Evolutionary conservation across 2,797 vertebrate genomes (phyloP), one percentile per base, ranked within the genome.

Genomic region (Pelochelys cantorii): DNA sequence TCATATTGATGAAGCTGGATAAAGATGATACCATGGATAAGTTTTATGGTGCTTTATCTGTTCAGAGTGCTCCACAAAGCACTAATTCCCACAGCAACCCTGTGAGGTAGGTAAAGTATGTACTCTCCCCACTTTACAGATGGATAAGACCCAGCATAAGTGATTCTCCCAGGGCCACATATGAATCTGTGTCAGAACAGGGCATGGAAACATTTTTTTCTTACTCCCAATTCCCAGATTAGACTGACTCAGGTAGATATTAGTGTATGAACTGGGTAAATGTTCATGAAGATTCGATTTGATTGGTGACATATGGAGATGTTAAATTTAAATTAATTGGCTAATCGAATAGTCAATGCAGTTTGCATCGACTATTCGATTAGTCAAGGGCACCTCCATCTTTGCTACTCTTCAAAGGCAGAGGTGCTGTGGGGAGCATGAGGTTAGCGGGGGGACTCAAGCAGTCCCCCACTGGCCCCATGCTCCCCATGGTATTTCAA

Each of bases 101-200:
- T 55, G 42, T 31, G 2, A 77, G 25, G 65, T 55, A 42, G 53
- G 60, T 86, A 29, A 52, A n/a, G 53, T 55, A 0, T 53, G 8
- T 0, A 71, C 23, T 89, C 18, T 87, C 48, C 18, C 71, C 88
- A 29, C 48, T 77, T 42, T 94, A 37, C 6, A 56, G 85, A 17
- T 62, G 31, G 4, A 55, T 42, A 4, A 14, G 5, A 22, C 17
- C 84, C 93, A n/a, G 31, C 92, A 95, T 97, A 92, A 94, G 94
- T 89, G 89, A 54, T 71, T 79, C 5, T 4, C 0, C 10, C 0
- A 65, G n/a, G 62, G 29, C 29, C 62, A n/a, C 31, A 65, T 17
- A 3, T 65, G 62, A 65, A n/a, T 65, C 31, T 3, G 14, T 31
- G 14, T 31, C 29, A 31, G 62, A 65, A 65, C 13, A 15, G 29